Evolutionary conservation across 2,888 invertebrate species (phyloP).

Genomic region (Podotricha telesiphe): DNA sequence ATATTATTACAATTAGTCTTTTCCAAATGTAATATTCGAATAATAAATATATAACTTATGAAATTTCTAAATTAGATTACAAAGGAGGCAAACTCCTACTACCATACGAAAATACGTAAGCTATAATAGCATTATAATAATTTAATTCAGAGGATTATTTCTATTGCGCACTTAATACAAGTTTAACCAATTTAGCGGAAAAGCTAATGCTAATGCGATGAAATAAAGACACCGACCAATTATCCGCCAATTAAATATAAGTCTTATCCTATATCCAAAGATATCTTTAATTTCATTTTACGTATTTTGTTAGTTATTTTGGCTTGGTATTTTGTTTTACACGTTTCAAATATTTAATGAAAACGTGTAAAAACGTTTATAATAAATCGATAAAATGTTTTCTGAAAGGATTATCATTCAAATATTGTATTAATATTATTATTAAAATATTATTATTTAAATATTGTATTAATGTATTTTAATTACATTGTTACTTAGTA

Average conservation of each 20-base stretch:
- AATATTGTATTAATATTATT: too few relatives aligned
- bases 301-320: not conserved
- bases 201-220: constrained; percentile 9
- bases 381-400: too few relatives aligned
- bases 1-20: too few relatives aligned
- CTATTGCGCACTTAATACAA: constrained; percentile 30
- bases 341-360: not conserved
- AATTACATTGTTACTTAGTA: constrained; percentile 1
- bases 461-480: not conserved
- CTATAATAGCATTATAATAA: constrained; percentile 30
- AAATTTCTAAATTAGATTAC: constrained; percentile 8
- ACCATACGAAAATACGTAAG: not conserved
- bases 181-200: constrained; percentile 24
- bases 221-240: constrained; percentile 43
- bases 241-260: constrained; percentile 19
- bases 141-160: constrained; percentile 33
- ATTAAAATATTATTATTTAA: not conserved
- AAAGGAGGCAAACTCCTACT: not conserved
- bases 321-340: not conserved
- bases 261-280: not conserved
- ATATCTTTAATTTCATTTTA: not conserved
- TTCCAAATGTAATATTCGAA: not conserved
- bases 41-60: too few relatives aligned
- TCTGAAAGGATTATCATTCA: too few relatives aligned
- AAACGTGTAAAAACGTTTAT: too few relatives aligned